These are phyloP conservation scores for Gnathochromis pfefferi DNA, from an alignment of 2,113 vertebrate species.

Conservation along the genomic window DNA sequence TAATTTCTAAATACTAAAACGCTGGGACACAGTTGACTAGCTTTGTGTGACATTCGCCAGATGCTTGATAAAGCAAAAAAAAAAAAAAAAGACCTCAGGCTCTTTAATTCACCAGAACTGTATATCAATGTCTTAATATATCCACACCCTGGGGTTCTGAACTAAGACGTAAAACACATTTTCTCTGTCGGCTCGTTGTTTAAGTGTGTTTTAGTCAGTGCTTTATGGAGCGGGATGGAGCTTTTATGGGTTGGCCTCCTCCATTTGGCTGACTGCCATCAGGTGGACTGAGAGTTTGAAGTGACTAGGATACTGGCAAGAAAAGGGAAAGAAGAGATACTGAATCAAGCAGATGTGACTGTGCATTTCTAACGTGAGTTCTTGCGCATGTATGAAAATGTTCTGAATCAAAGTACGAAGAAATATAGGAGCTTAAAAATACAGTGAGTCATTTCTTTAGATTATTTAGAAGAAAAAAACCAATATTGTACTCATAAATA, in stretches of 20 bases:
- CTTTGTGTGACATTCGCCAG: not conserved
- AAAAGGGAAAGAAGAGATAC: not conserved
- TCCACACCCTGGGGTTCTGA: constrained; percentile 10
- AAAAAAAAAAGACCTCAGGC: not conserved
- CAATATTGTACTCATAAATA: not conserved
- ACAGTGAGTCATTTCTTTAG: not conserved
- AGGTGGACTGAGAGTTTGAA: not conserved
- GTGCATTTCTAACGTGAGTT: not conserved
- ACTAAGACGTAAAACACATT: constrained; percentile 37
- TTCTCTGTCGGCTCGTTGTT: constrained; percentile 21
- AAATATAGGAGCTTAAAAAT: not conserved
- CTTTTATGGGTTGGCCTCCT: constrained; percentile 41
- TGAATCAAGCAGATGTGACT: constrained; percentile 22
- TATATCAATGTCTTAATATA: constrained; percentile 24
- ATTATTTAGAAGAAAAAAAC: not conserved
- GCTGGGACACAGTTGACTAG: not conserved
- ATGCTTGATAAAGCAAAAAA: not conserved
- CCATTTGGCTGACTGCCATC: constrained; percentile 41
- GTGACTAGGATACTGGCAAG: not conserved
- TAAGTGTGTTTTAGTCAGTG: constrained; percentile 56
- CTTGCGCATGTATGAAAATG: not conserved
- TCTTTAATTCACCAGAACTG: not conserved
- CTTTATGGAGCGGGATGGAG: constrained; percentile 53
- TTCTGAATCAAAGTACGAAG: not conserved
- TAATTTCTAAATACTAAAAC: not conserved